Evolutionary conservation across 2,113 vertebrate species (phyloP), one percentile per base, ranked within the genome.

Genomic region (Castor canadensis): DNA sequence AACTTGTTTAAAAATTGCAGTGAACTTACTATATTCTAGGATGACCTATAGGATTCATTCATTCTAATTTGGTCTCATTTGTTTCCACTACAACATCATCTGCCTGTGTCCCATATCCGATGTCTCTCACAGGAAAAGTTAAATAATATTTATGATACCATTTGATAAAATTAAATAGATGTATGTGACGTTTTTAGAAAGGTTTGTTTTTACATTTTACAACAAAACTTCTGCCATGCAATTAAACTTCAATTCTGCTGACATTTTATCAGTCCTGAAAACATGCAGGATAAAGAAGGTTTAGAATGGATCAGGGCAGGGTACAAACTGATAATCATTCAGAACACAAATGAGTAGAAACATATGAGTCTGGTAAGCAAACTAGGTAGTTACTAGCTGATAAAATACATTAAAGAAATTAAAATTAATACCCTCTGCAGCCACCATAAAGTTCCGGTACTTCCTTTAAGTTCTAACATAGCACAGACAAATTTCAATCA

Each of bases 401-500:
- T 32, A 64, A 66, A 86, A 84, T 38, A 43, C 24, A 28, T 54
- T 67, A 2, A 52, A 56, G 9, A 87, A 84, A 38, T 87, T 64
- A 84, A 92, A 93, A 81, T 66, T 6, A 47, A 58, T 80, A 17
- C 16, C 80, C 40, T 77, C 38, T 93, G 30, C 10, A 91, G 73
- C 28, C 62, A 47, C 62, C 28, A 11, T 43, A 62, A 73, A 64
- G 56, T 85, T 85, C 43, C 66, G 40, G 66, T 66, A 32, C 15
- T 80, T 94, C 80, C 47, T 92, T 89, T 81, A 16, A 86, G 58
- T 77, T 89, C 35, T 92, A 66, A 87, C 8, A 15, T 4, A 83
- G 30, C 93, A 75, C 6, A 71, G 62, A 76, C 15, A 92, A 84
- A 91, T 82, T 69, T 87, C 62, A 84, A 75, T 73, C 76, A 94